These are phyloP conservation scores for Rousettus leschenaultii DNA, from an alignment of 2,113 vertebrate species.

Conservation along the genomic window DNA sequence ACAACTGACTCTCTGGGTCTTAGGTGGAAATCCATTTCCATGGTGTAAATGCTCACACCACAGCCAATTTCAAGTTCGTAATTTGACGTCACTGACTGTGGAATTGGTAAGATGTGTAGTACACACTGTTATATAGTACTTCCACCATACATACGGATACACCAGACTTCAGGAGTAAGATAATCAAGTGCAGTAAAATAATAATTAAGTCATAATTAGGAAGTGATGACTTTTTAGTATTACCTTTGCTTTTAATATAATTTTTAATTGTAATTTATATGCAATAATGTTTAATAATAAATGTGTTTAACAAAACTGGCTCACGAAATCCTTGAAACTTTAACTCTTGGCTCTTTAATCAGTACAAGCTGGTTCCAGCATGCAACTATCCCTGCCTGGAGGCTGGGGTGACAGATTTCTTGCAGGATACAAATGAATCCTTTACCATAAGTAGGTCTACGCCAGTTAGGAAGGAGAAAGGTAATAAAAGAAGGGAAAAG, in stretches of 20 bases:
- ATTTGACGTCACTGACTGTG: background rate
- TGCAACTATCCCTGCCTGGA: no score
- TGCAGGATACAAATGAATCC: background rate
- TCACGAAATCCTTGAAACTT: background rate
- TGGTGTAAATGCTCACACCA: background rate
- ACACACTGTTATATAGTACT: background rate
- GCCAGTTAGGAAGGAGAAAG: background rate
- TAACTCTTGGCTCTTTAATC: background rate
- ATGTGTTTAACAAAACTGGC: background rate
- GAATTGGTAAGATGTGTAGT: background rate
- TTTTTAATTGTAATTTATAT: background rate
- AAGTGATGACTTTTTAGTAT: background rate
- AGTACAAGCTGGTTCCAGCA: background rate
- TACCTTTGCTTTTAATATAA: background rate
- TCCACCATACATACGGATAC: background rate
- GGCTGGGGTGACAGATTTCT: background rate
- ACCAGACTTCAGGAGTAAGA: background rate
- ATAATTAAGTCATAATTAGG: background rate
- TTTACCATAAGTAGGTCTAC: background rate
- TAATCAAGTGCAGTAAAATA: background rate
- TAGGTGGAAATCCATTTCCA: background rate
- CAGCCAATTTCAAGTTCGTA: background rate
- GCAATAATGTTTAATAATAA: background rate
- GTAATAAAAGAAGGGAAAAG: background rate
- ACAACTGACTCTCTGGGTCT: background rate